Base-by-base conservation (phyloP, 1,140 invertebrate species). In the Drosophila tani region DNA sequence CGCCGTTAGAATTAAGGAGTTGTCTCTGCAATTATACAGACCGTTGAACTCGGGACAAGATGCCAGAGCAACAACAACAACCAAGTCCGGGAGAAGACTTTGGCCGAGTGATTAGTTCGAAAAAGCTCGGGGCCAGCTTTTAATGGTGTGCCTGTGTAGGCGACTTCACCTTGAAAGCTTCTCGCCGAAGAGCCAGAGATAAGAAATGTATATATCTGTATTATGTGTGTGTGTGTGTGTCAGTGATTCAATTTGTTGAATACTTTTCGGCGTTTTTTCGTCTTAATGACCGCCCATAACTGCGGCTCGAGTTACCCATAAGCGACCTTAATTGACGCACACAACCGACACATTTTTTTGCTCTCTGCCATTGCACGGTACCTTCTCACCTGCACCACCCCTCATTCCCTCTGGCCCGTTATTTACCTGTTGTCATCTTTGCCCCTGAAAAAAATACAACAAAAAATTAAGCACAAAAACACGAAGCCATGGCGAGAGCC, bases 51-150 rank as follows among this genome's bases (percentile, higher is more conserved):
- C 15, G 32, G 53, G 8, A 38, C n/a, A 49, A 17, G 27, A 21
- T 27, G 21, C 9, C 38, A 0, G 1, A 51, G 17, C 5, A 32
- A 19, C 12, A 51, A 17, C 8, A 35, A 35, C 12, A 53, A 35
- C 9, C 27, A 38, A 40, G 46, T 58, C 59, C 68, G 17, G 21
- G 45, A 57, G 43, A 60, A 62, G 40, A 59, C 38, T 29, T 35
- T 35, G 81, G 32, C 63, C 49, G 65, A 67, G 68, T 71, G 66
- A 71, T 43, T 38, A 57, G 53, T 90, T 90, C 85, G 85, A 88
- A 88, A 88, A 85, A 88, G 81, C 79, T 79, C 15, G 19, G 19
- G 24, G n/a, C 14, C 53, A 90, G 81, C 85, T 90, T 85, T 79
- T 57, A 27, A 50, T 50, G 35, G 51, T 58, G 43, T 65, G 57